Base-by-base conservation (phyloP, 2,888 invertebrate genomes). In the Diarsia mendica region DNA sequence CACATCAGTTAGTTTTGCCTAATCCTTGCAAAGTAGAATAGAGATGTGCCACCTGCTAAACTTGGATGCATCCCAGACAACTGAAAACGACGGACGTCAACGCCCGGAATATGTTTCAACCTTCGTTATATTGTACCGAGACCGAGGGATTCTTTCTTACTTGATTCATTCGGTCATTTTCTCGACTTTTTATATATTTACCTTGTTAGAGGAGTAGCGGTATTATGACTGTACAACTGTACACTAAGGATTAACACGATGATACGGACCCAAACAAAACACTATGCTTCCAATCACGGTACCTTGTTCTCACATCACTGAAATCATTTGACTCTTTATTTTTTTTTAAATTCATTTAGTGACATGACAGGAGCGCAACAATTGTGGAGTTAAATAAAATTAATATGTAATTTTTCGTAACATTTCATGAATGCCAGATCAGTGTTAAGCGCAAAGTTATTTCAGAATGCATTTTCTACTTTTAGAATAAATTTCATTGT, bases 81-180 rank as follows among this genome's bases (percentile, higher is more conserved):
- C 46, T 28, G 53, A 33, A 53, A 44, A 80, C n/a, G 65, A 46
- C 44, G 3, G 67, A 74, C n/a, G 74, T 74, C 75, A 80, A 79
- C n/a, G 74, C 44, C 65, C 80, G 74, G n/a, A 8, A 61, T 61
- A 69, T 65, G 33, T 46, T n/a, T 5, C 39, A 55, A 60, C 60
- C 64, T 80, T 53, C 53, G 28, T 72, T 79, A 58, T 28, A 73
- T 64, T 44, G 46, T 51, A 66, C 44, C n/a, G 23, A 48, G 28
- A 75, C 18, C 49, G 44, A 51, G 51, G 4, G 33, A 61, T 55
- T 73, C 20, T 63, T 53, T 74, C 28, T 61, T 4, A 28, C 18
- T 48, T 9, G 39, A 68, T 68, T 53, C 53, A 68, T 66, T 60
- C 44, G 13, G 5, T 76, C 60, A 33, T 61, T 77, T 64, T 55